Conservation (phyloP, 30 jellyfish, hydroid and myxozoan genomes). For the Mastigias papua region DNA sequence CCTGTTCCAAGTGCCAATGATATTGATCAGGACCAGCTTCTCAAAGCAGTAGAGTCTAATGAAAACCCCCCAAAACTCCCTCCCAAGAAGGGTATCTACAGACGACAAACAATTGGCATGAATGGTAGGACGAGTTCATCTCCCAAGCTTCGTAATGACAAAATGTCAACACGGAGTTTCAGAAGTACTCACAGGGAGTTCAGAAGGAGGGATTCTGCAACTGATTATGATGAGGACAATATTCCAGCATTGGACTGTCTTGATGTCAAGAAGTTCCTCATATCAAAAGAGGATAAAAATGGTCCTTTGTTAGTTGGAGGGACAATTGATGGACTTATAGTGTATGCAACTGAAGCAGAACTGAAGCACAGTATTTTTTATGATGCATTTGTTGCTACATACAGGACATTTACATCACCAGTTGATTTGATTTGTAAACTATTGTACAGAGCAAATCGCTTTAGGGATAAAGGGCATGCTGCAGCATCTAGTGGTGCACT, state of each 20-base stretch:
- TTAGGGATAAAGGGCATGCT: constrained; percentile 84
- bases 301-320: constrained; percentile 97
- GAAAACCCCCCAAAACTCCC: constrained; percentile 93
- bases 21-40: constrained; percentile 82
- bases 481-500: constrained; percentile 81
- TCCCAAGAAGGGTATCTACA: constrained; percentile 85
- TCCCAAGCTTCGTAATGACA: constrained; percentile 61
- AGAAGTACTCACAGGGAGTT: constrained; percentile 66
- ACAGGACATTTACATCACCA: constrained; percentile 95
- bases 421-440: constrained; percentile 88
- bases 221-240: constrained; percentile 91
- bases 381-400: constrained; percentile 96
- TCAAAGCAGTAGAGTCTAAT: constrained; percentile 34
- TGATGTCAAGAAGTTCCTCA: constrained; percentile 81
- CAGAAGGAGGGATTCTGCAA: constrained; percentile 85
- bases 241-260: constrained; percentile 93
- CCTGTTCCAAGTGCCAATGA: constrained; percentile 95
- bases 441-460: constrained; percentile 91
- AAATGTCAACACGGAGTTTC: constrained; percentile 59
- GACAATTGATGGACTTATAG: constrained; percentile 92
- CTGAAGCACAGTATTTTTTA: constrained; percentile 70
- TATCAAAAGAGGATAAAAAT: constrained; percentile 88
- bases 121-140: constrained; percentile 21
- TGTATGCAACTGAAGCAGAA: constrained; percentile 82
- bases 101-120: constrained; percentile 39